A percentile compares a stretch with the other conserved stretches of the same genome.
Conservation (phyloP, 2,113 vertebrate genomes). For the Seriola aureovittata region DNA sequence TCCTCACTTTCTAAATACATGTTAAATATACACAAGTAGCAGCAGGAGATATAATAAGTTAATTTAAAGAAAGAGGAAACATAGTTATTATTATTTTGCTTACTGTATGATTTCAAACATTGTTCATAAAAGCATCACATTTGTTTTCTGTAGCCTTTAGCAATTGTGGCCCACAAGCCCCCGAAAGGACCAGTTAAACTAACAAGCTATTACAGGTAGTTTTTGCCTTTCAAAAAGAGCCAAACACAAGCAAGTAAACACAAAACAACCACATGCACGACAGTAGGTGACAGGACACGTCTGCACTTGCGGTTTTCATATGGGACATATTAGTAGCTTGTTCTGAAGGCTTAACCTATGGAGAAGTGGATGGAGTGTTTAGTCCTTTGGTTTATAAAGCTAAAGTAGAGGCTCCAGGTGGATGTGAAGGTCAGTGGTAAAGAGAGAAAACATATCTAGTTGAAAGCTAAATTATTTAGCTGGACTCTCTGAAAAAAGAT, state of each 20-base stretch:
- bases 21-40: neutral
- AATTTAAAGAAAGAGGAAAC: neutral
- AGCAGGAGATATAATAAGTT: neutral
- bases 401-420: neutral
- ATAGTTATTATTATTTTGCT: neutral
- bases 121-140: conserved; percentile 52
- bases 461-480: neutral
- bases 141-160: conserved; percentile 56
- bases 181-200: conserved; percentile 63
- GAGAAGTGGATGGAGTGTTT: conserved; percentile 36
- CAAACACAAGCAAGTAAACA: conserved; percentile 69
- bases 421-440: conserved; percentile 8
- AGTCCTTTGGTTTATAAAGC: conserved; percentile 1
- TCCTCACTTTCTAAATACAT: neutral
- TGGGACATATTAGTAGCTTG: conserved; percentile 71
- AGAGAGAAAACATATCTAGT: neutral
- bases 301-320: conserved; percentile 67
- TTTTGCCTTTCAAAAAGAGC: conserved; percentile 65
- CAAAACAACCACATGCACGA: conserved; percentile 62
- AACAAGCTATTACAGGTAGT: conserved; percentile 74
- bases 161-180: conserved; percentile 37
- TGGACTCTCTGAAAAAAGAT: neutral
- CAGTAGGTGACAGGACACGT: conserved; percentile 70
- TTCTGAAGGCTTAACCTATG: conserved; percentile 59
- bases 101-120: conserved; percentile 32